These are phyloP conservation scores for Lanistes nyassanus DNA, from an alignment of 1,140 invertebrate species.

Conservation along the genomic window DNA sequence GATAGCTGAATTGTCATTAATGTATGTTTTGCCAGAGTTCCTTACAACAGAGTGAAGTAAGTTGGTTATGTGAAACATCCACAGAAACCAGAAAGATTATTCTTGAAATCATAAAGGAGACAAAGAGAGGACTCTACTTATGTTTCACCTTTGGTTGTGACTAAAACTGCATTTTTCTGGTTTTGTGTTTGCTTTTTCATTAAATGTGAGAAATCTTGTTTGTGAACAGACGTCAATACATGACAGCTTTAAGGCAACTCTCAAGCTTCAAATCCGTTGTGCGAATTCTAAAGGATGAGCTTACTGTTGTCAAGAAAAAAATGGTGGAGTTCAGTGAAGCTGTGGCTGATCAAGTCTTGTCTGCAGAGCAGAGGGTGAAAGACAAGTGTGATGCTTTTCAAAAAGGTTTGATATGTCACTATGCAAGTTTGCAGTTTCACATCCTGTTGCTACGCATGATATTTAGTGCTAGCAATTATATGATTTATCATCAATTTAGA, in stretches of 20 bases:
- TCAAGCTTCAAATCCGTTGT: conserved; percentile 24
- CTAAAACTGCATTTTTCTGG: neutral
- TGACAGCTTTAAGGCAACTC: conserved; percentile 19
- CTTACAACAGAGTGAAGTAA: no score
- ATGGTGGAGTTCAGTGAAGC: neutral
- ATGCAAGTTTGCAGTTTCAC: neutral
- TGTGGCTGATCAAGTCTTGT: neutral
- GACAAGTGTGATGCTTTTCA: neutral
- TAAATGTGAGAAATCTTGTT: no score
- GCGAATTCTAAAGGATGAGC: conserved; percentile 14
- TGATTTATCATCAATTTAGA: neutral
- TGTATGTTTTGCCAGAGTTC: no score
- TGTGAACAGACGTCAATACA: conserved; percentile 22
- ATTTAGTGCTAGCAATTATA: neutral
- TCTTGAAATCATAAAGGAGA: neutral
- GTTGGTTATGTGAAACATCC: no score
- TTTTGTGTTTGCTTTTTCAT: neutral
- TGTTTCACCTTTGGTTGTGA: no score
- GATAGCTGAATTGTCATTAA: no score
- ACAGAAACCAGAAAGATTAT: no score
- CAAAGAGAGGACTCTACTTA: neutral
- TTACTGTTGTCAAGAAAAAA: conserved; percentile 6
- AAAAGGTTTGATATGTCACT: conserved; percentile 2
- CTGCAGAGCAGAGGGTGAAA: neutral
- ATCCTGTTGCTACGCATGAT: neutral